These are phyloP conservation scores for Anadara kagoshimensis DNA, from an alignment of 1,140 invertebrate species.

Conservation along the genomic window DNA sequence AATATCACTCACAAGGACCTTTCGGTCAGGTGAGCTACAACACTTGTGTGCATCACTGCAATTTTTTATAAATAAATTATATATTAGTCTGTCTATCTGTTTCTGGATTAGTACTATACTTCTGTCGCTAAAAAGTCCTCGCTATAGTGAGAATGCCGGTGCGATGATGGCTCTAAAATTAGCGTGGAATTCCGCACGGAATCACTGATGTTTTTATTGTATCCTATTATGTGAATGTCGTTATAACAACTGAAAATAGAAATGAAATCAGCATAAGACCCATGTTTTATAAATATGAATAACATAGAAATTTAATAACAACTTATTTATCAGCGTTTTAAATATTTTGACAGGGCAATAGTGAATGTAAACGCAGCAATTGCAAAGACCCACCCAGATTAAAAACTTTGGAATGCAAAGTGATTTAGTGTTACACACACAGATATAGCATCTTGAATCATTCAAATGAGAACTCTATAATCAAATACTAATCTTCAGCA, in stretches of 20 bases:
- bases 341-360: conserved; percentile 1
- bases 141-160: conserved; percentile 46
- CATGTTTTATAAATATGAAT: conserved; percentile 4
- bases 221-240: conserved; percentile 47
- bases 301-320: conserved; percentile 18
- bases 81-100: too few relatives aligned
- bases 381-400: conserved; percentile 4
- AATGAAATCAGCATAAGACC: conserved; percentile 21
- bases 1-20: too few relatives aligned
- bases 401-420: not conserved
- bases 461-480: too few relatives aligned
- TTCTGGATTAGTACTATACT: conserved; percentile 33
- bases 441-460: too few relatives aligned
- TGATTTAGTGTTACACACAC: conserved; percentile 1
- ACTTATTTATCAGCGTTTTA: not conserved
- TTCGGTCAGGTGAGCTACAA: too few relatives aligned
- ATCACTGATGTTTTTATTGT: conserved; percentile 47
- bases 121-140: conserved; percentile 61
- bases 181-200: conserved; percentile 49
- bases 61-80: too few relatives aligned
- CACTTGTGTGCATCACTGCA: too few relatives aligned
- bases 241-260: conserved; percentile 54
- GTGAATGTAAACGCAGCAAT: conserved; percentile 9
- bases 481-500: too few relatives aligned
- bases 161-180: conserved; percentile 38